phyloP scores from a whole-genome alignment of 30 jellyfish, hydroid and myxozoan species.

The Haliclystus octoradiatus region DNA sequence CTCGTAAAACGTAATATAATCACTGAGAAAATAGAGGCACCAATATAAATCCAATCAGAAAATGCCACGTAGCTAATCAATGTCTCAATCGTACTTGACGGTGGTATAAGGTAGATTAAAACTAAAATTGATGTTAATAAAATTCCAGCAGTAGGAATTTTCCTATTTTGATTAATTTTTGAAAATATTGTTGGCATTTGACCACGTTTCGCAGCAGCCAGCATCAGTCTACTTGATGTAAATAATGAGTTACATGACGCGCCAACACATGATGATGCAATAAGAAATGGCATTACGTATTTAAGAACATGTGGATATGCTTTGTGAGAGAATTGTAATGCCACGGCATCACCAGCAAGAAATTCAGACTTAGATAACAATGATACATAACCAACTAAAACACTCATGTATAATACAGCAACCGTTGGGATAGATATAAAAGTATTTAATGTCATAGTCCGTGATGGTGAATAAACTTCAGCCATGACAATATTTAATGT shows the following conservation, averaged over 20 bases:
- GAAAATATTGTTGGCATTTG: slow-evolving; percentile 51
- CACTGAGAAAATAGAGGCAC: slow-evolving; percentile 42
- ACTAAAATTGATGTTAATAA: slow-evolving; percentile 26
- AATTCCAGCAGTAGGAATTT: slow-evolving; percentile 58
- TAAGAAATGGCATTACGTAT: slow-evolving; percentile 45
- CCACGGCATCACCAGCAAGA: slow-evolving; percentile 35
- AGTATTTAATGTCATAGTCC: background rate
- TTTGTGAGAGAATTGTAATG: slow-evolving; percentile 27
- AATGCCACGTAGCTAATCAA: slow-evolving; percentile 39
- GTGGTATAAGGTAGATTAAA: slow-evolving; percentile 38
- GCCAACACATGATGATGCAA: slow-evolving; percentile 57
- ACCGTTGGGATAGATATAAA: slow-evolving; percentile 38
- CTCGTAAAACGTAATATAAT: slow-evolving; percentile 32
- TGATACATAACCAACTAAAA: slow-evolving; percentile 28
- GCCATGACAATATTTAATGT: background rate
- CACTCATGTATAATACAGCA: slow-evolving; percentile 27
- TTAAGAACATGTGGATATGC: slow-evolving; percentile 29
- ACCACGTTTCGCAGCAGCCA: slow-evolving; percentile 74
- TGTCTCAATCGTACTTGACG: slow-evolving; percentile 32
- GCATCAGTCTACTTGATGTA: slow-evolving; percentile 46
- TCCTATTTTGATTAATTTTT: slow-evolving; percentile 39
- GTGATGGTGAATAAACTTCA: background rate
- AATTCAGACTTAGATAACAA: slow-evolving; percentile 27
- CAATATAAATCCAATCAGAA: slow-evolving; percentile 46
- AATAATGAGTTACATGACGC: slow-evolving; percentile 52